A percentile compares a stretch with the other conserved stretches of the same genome.
phyloP scores from a whole-genome alignment of 2,797 vertebrate genomes.

The Myotis planiceps region DNA sequence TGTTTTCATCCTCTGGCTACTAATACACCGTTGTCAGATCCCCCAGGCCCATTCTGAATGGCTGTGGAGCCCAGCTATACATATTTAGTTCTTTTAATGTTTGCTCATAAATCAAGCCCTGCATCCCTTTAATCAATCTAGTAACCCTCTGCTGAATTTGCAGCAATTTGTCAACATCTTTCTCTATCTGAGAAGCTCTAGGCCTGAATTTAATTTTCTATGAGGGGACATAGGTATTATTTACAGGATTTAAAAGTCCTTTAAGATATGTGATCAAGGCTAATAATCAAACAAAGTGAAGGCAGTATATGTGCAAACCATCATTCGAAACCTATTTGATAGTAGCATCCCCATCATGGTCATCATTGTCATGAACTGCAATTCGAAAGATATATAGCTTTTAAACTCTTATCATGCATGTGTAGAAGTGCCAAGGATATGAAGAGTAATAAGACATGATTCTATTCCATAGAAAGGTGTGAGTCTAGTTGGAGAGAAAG shows the following conservation, averaged over 20 bases:
- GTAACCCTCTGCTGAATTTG: constrained; percentile 68
- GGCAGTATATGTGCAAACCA: neutral
- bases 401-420: neutral
- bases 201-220: constrained; percentile 74
- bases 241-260: constrained; percentile 73
- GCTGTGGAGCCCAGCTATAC: constrained; percentile 56
- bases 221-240: constrained; percentile 63
- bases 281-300: constrained; percentile 54
- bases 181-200: constrained; percentile 65
- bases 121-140: constrained; percentile 72
- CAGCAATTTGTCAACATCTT: constrained; percentile 80
- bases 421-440: neutral
- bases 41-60: constrained; percentile 37
- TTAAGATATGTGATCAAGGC: constrained; percentile 60
- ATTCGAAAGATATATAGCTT: neutral
- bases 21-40: constrained; percentile 63
- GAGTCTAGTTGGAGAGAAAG: neutral
- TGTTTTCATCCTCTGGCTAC: constrained; percentile 61
- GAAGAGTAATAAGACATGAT: neutral
- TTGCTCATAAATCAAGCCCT: constrained; percentile 78
- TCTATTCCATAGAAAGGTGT: neutral
- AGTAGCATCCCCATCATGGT: neutral
- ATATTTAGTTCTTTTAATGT: constrained; percentile 81
- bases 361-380: neutral
- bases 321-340: neutral